These are phyloP conservation scores for Pogonocichla stellata DNA, from an alignment of 2,113 vertebrate species.

Conservation along the genomic window DNA sequence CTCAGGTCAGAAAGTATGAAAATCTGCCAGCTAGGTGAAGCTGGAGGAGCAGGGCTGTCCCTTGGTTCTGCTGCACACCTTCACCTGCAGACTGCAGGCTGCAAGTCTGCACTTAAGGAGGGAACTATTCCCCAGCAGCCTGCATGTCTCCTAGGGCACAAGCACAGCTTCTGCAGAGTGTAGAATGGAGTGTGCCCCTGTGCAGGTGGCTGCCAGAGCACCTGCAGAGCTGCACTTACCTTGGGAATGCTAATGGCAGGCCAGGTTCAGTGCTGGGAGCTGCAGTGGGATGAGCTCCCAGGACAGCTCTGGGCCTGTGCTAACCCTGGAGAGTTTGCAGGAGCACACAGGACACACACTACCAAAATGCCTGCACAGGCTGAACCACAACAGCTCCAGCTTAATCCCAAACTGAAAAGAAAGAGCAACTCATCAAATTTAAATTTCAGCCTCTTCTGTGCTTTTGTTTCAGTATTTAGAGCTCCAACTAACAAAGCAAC, in stretches of 20 bases:
- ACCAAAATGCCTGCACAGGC: fast-evolving
- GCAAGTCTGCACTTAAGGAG: background rate
- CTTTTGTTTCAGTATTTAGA: conserved; percentile 40
- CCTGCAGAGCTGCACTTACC: background rate
- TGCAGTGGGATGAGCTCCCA: background rate
- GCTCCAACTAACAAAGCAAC: conserved; percentile 25
- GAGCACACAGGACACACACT: background rate
- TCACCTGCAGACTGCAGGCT: background rate
- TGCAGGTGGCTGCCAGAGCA: background rate
- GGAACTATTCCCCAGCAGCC: background rate
- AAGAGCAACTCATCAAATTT: background rate
- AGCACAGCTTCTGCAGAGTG: background rate
- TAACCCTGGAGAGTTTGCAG: background rate
- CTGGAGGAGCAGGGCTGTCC: background rate
- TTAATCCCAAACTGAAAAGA: background rate
- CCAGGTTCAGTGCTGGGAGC: background rate
- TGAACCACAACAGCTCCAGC: background rate
- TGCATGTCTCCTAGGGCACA: background rate
- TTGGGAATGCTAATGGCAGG: background rate
- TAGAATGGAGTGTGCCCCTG: fast-evolving
- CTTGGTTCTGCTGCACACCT: background rate
- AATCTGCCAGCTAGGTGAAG: background rate
- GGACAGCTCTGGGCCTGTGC: background rate
- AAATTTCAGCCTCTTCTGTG: background rate
- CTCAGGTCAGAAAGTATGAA: background rate